A percentile compares a stretch with the other conserved stretches of the same genome.
Evolutionary conservation across 2,797 vertebrate species (phyloP).

Genomic region (Pangasius sanitwongsei): DNA sequence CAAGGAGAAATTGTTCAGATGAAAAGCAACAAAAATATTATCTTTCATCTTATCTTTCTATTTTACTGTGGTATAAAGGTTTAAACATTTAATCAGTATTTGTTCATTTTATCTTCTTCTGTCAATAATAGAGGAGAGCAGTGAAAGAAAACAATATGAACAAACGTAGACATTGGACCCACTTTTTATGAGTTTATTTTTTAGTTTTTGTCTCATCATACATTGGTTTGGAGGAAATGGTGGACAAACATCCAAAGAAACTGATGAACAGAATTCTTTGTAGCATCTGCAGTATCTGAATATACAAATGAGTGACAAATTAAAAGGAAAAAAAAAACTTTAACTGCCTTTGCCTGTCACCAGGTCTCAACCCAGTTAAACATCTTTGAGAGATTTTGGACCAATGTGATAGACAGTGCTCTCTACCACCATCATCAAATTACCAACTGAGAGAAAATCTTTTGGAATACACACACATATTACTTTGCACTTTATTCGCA

Average conservation of each 20-base stretch:
- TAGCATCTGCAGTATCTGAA: neutral
- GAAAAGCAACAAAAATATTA: neutral
- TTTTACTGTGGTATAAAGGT: neutral
- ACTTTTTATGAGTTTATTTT: neutral
- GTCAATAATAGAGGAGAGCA: neutral
- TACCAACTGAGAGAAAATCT: neutral
- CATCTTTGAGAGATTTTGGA: neutral
- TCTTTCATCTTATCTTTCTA: neutral
- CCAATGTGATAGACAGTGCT: neutral
- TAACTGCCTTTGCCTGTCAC: neutral
- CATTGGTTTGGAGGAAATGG: neutral
- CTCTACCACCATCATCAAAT: neutral
- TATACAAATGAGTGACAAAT: neutral
- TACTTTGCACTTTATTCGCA: slow-evolving; percentile 36
- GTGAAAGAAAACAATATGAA: neutral
- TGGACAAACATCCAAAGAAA: neutral
- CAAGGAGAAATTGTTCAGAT: neutral
- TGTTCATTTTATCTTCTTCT: neutral
- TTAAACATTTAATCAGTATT: neutral
- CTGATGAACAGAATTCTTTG: neutral
- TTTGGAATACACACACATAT: neutral
- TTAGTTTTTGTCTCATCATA: neutral
- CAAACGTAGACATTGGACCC: neutral
- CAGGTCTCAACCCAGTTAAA: neutral
- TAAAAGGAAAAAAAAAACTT: neutral